A percentile compares a stretch with the other conserved stretches of the same genome.
phyloP scores from a whole-genome alignment of 2,888 invertebrate genomes.

The Ennomos fuscantarius region DNA sequence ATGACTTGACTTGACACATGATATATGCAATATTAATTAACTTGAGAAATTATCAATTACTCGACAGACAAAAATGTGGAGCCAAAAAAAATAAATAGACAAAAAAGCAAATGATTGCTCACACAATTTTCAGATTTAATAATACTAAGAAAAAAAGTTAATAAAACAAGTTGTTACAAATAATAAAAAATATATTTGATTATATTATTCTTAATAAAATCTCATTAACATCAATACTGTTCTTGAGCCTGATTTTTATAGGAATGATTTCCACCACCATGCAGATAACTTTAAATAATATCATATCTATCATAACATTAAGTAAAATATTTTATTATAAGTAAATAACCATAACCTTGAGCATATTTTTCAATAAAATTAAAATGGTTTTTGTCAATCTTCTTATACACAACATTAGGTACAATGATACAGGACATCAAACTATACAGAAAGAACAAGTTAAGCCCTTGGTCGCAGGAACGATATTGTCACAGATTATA shows the following conservation, averaged over 20 bases:
- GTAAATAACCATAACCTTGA: conserved; percentile 10
- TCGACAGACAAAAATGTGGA: too few species aligned
- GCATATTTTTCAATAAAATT: conserved; percentile 1
- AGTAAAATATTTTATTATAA: conserved; percentile 2
- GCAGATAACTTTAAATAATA: conserved; percentile 6
- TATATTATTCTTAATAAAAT: conserved; percentile 39
- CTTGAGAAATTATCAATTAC: too few species aligned
- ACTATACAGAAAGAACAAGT: too few species aligned
- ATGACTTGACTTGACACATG: too few species aligned
- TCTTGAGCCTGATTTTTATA: conserved; percentile 19
- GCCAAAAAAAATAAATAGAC: too few species aligned
- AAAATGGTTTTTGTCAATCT: too few species aligned
- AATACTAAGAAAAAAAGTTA: conserved; percentile 3
- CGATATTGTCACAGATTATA: too few species aligned
- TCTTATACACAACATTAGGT: too few species aligned
- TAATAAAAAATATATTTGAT: conserved; percentile 50
- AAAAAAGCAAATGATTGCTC: background rate
- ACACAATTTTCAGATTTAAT: background rate
- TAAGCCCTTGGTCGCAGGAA: too few species aligned
- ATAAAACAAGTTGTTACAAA: conserved; percentile 36
- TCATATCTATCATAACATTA: background rate
- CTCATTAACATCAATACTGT: conserved; percentile 45
- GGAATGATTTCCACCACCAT: conserved; percentile 36
- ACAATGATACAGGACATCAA: too few species aligned
- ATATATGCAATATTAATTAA: background rate